These are phyloP conservation scores for Acronicta psi DNA, from an alignment of 2,888 invertebrate species.

Conservation along the genomic window DNA sequence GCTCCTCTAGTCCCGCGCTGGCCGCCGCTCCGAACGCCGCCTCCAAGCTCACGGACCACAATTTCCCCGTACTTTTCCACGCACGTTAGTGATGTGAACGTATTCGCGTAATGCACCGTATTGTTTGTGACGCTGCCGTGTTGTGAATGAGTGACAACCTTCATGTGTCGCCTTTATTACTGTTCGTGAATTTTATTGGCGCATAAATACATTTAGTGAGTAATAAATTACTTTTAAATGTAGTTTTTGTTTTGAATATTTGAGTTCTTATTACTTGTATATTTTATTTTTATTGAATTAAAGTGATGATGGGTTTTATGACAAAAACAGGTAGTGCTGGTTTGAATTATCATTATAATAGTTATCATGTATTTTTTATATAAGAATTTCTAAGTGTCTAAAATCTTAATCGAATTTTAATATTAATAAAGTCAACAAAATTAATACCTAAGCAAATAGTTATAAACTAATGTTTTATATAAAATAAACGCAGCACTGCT, in stretches of 20 bases:
- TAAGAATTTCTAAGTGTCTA: too few relatives aligned
- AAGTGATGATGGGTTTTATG: slow-evolving; percentile 4
- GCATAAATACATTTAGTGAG: slow-evolving; percentile 52
- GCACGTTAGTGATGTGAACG: slow-evolving; percentile 57
- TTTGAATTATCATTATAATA: too few relatives aligned
- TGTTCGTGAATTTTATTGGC: slow-evolving; percentile 44
- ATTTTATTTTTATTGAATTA: slow-evolving; percentile 7
- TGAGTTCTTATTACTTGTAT: slow-evolving; percentile 22
- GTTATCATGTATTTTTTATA: too few relatives aligned
- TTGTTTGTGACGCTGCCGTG: slow-evolving; percentile 50
- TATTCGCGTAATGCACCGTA: slow-evolving; percentile 49
- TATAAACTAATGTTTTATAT: too few relatives aligned
- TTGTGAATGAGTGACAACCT: slow-evolving; percentile 56
- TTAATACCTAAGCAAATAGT: too few relatives aligned
- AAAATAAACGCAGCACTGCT: neutral
- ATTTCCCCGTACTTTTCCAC: slow-evolving; percentile 73
- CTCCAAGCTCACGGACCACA: slow-evolving; percentile 51
- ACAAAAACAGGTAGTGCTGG: neutral
- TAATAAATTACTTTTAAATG: slow-evolving; percentile 47
- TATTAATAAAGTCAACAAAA: too few relatives aligned
- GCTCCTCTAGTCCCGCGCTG: slow-evolving; percentile 68
- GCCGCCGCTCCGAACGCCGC: slow-evolving; percentile 69
- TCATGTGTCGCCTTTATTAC: slow-evolving; percentile 50
- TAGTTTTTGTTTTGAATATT: slow-evolving; percentile 34
- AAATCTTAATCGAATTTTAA: too few relatives aligned